Evolutionary conservation across 2,888 invertebrate species (phyloP).

Genomic region (Salpingus planirostris): DNA sequence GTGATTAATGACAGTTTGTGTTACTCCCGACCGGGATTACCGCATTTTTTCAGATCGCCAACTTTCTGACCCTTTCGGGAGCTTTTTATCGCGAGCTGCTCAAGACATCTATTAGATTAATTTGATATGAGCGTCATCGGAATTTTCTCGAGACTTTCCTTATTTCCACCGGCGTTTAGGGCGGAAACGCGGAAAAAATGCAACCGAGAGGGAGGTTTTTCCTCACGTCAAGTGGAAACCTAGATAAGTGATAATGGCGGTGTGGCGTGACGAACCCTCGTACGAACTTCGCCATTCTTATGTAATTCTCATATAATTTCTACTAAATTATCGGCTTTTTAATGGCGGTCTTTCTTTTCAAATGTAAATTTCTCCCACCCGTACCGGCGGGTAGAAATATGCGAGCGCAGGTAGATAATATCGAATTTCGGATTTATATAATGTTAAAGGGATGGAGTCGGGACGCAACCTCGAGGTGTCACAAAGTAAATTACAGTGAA

Average conservation of each 20-base stretch:
- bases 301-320: conserved; percentile 19
- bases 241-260: conserved; percentile 26
- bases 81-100: conserved; percentile 8
- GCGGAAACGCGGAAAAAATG: neutral
- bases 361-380: conserved; percentile 20
- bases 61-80: conserved; percentile 12
- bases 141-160: too few species aligned
- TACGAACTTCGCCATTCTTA: conserved; percentile 15
- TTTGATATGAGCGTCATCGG: conserved; percentile 2
- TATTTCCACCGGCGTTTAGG: too few species aligned
- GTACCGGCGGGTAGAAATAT: too few species aligned
- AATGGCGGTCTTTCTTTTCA: conserved; percentile 17
- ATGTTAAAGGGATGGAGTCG: too few species aligned
- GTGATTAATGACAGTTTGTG: conserved; percentile 33
- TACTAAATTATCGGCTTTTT: conserved; percentile 18
- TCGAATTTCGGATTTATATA: too few species aligned
- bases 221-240: conserved; percentile 16
- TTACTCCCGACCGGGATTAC: conserved; percentile 29
- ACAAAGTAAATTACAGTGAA: conserved; percentile 36
- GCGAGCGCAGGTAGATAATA: too few species aligned
- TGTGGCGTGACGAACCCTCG: conserved; percentile 21
- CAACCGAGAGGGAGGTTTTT: neutral
- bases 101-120: conserved; percentile 14
- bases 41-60: conserved; percentile 23
- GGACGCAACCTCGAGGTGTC: conserved; percentile 24